These are phyloP conservation scores for Tyria jacobaeae DNA, from an alignment of 2,888 invertebrate genomes.

Conservation along the genomic window DNA sequence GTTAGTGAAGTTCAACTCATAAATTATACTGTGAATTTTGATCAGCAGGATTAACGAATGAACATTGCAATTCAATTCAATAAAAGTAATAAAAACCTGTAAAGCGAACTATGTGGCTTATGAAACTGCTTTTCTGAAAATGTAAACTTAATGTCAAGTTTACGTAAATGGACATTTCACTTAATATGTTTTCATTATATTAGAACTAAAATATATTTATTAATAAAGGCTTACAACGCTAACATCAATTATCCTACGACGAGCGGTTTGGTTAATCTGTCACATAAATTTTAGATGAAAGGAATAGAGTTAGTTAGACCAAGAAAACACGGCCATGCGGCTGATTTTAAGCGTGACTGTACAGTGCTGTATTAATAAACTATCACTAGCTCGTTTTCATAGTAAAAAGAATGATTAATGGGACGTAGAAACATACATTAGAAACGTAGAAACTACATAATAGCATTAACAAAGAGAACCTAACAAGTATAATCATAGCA, in stretches of 20 bases:
- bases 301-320: not conserved
- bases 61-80: not conserved
- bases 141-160: too few species aligned
- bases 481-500: too few species aligned
- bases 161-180: too few species aligned
- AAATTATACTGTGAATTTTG: conserved; percentile 10
- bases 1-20: too few species aligned
- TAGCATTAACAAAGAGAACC: too few species aligned
- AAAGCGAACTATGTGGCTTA: not conserved
- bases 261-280: not conserved
- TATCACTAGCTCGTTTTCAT: not conserved
- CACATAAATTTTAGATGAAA: conserved; percentile 18
- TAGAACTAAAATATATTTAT: not conserved
- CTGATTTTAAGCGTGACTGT: not conserved
- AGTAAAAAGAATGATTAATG: not conserved
- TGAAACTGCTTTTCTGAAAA: too few species aligned
- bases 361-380: not conserved
- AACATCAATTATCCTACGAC: not conserved
- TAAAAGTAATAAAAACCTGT: not conserved
- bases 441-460: not conserved
- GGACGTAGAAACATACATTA: not conserved
- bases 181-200: not conserved
- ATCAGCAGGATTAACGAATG: not conserved
- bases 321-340: not conserved
- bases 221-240: not conserved